Evolutionary conservation across 2,888 invertebrate species (phyloP), one percentile per base, ranked within the genome.

Genomic region (Pammene aurita): DNA sequence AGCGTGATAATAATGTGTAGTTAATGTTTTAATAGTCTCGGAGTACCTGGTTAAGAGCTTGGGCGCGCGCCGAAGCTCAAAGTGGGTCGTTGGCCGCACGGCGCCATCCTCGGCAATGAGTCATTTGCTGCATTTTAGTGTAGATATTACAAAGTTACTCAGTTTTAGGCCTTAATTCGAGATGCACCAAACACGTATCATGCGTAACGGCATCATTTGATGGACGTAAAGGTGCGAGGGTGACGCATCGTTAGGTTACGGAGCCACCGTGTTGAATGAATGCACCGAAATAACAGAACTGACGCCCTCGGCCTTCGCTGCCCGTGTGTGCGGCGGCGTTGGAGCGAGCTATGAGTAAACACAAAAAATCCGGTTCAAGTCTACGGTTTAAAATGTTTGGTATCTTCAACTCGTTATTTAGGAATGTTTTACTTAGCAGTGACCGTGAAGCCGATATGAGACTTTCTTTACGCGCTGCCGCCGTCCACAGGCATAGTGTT

Each of bases 31-130:
- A 68, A 73, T 72, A 67, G 71, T 66, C 44, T 67, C 65, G 66
- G 67, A 72, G 73, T 73, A 72, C 67, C 73, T 73, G 64, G 71
- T 71, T 71, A 64, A 70, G 73, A 56, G 61, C 66, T 73, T 73
- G 70, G 71, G 73, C 75, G 74, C 75, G 72, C 80, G 80, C 75
- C 54, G 54, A 34, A 54, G 54, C 54, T 54, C 82, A 74, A 89
- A 89, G 82, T 91, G 80, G 91, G 90, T 90, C 90, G 87, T 86
- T 89, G 90, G 86, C 90, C 91, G 89, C 89, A 87, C 86, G 86
- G 84, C 79, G 77, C 76, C 81, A 83, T 79, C 81, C 82, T 78
- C 80, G 78, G 79, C 77, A 81, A 80, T 90, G 89, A 89, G 80
- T 89, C 87, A 89, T 80, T 76, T 77, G 78, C 75, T 79, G 79